phyloP scores from a whole-genome alignment of 2,888 invertebrate genomes.

The Meliscaeva auricollis region DNA sequence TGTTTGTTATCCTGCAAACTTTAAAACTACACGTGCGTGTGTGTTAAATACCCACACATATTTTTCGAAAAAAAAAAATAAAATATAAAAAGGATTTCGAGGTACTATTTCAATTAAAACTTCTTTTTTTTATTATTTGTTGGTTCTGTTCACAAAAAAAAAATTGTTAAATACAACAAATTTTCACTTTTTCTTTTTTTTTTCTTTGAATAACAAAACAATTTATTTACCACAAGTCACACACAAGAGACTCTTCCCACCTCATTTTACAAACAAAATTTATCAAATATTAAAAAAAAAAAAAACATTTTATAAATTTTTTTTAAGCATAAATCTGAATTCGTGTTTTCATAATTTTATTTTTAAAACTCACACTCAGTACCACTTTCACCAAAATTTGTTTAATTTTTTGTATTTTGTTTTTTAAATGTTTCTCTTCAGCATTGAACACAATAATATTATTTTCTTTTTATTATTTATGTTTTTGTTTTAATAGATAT shows the following conservation, averaged over 20 bases:
- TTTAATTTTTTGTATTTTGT: constrained; percentile 8
- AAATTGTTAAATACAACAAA: constrained; percentile 60
- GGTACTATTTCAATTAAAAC: constrained; percentile 82
- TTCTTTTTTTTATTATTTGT: constrained; percentile 59
- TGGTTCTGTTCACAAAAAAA: constrained; percentile 79
- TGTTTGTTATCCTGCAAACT: constrained; percentile 74
- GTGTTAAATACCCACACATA: constrained; percentile 50
- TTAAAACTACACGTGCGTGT: constrained; percentile 73
- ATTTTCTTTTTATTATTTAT: constrained; percentile 35
- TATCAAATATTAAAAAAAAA: constrained; percentile 31
- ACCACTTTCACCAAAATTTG: constrained; percentile 61
- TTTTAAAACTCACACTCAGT: constrained; percentile 61
- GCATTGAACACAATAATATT: constrained; percentile 51
- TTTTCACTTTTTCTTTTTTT: constrained; percentile 42
- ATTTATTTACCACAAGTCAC: constrained; percentile 63
- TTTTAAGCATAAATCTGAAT: constrained; percentile 20
- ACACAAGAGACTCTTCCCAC: constrained; percentile 69
- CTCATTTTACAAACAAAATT: constrained; percentile 63
- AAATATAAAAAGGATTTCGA: constrained; percentile 83
- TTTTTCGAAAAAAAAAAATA: constrained; percentile 67
- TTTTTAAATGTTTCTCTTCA: constrained; percentile 56
- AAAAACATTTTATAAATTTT: constrained; percentile 46
- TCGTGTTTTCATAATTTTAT: constrained; percentile 39
- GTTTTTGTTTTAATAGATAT: constrained; percentile 74
- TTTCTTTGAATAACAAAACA: constrained; percentile 44